Conservation (phyloP, 2,797 vertebrate species). For the Crocidura indochinensis region DNA sequence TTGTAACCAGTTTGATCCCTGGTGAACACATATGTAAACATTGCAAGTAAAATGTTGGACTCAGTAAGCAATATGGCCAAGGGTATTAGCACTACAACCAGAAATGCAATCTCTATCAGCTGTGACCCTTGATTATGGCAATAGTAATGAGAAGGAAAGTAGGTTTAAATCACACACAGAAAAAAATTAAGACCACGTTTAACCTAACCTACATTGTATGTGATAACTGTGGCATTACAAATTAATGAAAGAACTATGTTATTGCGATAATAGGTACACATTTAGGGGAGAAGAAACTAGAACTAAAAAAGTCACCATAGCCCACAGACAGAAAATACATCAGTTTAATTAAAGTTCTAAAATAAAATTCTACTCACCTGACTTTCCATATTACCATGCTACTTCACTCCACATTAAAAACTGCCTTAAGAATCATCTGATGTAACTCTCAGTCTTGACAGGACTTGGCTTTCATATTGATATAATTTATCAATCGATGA, state of each 20-base stretch:
- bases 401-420: not conserved
- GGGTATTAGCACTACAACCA: too few relatives aligned
- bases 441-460: constrained; percentile 10
- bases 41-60: too few relatives aligned
- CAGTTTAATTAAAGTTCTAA: constrained; percentile 32
- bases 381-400: constrained; percentile 34
- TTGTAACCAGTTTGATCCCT: too few relatives aligned
- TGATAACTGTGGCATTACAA: constrained; percentile 10
- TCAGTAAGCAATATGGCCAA: too few relatives aligned
- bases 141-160: too few relatives aligned
- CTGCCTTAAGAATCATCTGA: constrained; percentile 21
- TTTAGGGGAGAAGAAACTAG: not conserved
- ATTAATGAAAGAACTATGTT: not conserved
- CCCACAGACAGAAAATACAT: constrained; percentile 10
- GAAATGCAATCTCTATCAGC: too few relatives aligned
- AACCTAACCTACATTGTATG: not conserved
- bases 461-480: not conserved
- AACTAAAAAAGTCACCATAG: not conserved
- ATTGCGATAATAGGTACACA: not conserved
- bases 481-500: not conserved
- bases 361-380: constrained; percentile 30
- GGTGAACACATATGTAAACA: too few relatives aligned
- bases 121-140: too few relatives aligned
- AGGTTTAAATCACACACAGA: too few relatives aligned
- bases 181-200: too few relatives aligned